Percentiles rank a stretch among this genome's conserved stretches.
These are phyloP conservation scores for Smittia aterrima DNA, from an alignment of 2,888 invertebrate genomes.

Conservation along the genomic window DNA sequence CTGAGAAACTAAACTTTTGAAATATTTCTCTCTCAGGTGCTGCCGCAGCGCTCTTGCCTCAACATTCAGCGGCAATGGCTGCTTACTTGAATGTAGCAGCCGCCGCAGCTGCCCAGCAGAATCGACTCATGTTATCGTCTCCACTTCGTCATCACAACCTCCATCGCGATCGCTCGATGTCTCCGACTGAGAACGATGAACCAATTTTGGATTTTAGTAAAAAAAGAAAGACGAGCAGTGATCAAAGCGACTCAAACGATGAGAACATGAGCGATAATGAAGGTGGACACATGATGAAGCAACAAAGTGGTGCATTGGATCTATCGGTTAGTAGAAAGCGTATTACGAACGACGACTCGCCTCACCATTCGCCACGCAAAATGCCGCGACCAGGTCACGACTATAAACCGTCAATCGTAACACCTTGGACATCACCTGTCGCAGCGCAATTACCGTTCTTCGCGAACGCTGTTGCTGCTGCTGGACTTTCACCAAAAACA, in stretches of 20 bases:
- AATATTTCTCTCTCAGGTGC: constrained; percentile 57
- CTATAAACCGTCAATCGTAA: constrained; percentile 65
- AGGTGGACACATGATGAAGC: constrained; percentile 66
- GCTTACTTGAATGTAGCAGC: constrained; percentile 74
- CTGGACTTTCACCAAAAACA: constrained; percentile 71
- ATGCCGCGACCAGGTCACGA: constrained; percentile 63
- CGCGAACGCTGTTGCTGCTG: constrained; percentile 64
- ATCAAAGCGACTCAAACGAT: constrained; percentile 56
- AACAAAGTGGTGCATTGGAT: constrained; percentile 71
- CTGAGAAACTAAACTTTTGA: constrained; percentile 53
- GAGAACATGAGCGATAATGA: constrained; percentile 63
- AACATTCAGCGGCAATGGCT: constrained; percentile 79
- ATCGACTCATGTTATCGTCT: constrained; percentile 72
- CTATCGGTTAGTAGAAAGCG: constrained; percentile 75
- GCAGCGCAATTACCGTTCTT: constrained; percentile 78
- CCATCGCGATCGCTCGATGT: constrained; percentile 50
- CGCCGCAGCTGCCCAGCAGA: constrained; percentile 68
- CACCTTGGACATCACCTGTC: constrained; percentile 77
- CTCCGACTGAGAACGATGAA: constrained; percentile 60
- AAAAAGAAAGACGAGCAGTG: constrained; percentile 57
- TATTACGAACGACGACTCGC: constrained; percentile 61
- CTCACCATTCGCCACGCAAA: constrained; percentile 62
- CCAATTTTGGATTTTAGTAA: constrained; percentile 79
- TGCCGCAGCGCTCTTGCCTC: constrained; percentile 65
- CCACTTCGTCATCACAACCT: constrained; percentile 55